Evolutionary conservation across 2,888 invertebrate genomes (phyloP).

Genomic region (Mythimna vitellina): DNA sequence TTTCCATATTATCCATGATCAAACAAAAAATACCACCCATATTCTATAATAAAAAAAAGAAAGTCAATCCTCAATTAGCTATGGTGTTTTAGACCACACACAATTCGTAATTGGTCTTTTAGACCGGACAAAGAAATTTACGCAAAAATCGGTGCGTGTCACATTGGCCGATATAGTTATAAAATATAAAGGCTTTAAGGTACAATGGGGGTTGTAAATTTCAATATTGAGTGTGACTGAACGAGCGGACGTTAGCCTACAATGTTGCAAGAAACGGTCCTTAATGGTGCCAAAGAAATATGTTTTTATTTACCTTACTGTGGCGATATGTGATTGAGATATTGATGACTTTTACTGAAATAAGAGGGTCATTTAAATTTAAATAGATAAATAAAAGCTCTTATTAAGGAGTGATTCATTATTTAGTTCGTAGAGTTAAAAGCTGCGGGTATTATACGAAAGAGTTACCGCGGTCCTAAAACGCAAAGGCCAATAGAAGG

Average conservation of each 20-base stretch:
- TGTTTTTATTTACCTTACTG: slow-evolving; percentile 37
- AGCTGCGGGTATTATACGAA: no score
- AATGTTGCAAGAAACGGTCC: slow-evolving; percentile 75
- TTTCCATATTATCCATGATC: slow-evolving; percentile 19
- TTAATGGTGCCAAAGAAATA: slow-evolving; percentile 63
- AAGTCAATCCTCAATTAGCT: slow-evolving; percentile 69
- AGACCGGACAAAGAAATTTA: slow-evolving; percentile 66
- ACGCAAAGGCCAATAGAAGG: no score
- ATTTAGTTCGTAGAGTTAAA: no score
- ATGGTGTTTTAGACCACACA: slow-evolving; percentile 71
- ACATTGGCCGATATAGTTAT: slow-evolving; percentile 80
- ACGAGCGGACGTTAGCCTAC: slow-evolving; percentile 68
- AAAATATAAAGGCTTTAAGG: slow-evolving; percentile 74
- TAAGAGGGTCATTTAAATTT: neutral
- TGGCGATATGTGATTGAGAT: slow-evolving; percentile 34
- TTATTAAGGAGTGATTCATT: no score
- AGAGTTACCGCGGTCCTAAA: no score
- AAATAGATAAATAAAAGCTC: neutral
- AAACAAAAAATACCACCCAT: slow-evolving; percentile 61
- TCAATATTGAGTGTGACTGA: slow-evolving; percentile 81
- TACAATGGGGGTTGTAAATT: slow-evolving; percentile 84
- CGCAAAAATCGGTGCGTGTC: slow-evolving; percentile 72
- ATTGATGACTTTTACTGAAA: slow-evolving; percentile 23
- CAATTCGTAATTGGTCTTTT: slow-evolving; percentile 65
- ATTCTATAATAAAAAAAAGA: slow-evolving; percentile 54